These are phyloP conservation scores for Andrena minutula DNA, from an alignment of 2,888 invertebrate species.

Conservation along the genomic window DNA sequence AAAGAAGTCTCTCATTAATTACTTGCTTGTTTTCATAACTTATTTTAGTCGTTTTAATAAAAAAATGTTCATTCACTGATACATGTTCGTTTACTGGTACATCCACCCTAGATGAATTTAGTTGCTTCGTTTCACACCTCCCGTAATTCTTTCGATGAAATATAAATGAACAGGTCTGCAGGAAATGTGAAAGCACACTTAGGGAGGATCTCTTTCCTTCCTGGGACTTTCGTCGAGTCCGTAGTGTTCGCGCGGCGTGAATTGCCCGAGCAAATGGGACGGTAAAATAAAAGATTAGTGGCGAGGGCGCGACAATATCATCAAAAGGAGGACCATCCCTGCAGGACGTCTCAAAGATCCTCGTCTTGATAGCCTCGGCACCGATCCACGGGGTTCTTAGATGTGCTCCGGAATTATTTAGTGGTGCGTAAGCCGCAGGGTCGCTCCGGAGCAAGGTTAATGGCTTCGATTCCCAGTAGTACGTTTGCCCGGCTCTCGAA, in stretches of 20 bases:
- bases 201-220: neutral
- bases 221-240: conserved; percentile 18
- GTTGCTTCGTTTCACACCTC: too few species aligned
- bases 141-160: neutral
- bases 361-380: conserved; percentile 64
- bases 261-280: conserved; percentile 63
- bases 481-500: conserved; percentile 64
- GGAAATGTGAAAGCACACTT: neutral
- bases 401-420: conserved; percentile 79
- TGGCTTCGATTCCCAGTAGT: conserved; percentile 80
- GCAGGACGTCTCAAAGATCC: conserved; percentile 66
- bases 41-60: too few species aligned
- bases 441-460: conserved; percentile 76
- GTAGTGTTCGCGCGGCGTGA: conserved; percentile 29
- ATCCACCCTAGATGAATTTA: too few species aligned
- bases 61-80: too few species aligned
- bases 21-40: too few species aligned
- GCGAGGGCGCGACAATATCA: conserved; percentile 59
- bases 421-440: conserved; percentile 76
- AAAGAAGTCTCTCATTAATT: too few species aligned
- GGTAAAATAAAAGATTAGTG: conserved; percentile 72
- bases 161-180: neutral
- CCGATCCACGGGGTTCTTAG: conserved; percentile 62
- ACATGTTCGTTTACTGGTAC: too few species aligned
- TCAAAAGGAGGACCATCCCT: conserved; percentile 53